Conservation (phyloP, 2,888 invertebrate genomes). For the Anagyrus pseudococci region DNA sequence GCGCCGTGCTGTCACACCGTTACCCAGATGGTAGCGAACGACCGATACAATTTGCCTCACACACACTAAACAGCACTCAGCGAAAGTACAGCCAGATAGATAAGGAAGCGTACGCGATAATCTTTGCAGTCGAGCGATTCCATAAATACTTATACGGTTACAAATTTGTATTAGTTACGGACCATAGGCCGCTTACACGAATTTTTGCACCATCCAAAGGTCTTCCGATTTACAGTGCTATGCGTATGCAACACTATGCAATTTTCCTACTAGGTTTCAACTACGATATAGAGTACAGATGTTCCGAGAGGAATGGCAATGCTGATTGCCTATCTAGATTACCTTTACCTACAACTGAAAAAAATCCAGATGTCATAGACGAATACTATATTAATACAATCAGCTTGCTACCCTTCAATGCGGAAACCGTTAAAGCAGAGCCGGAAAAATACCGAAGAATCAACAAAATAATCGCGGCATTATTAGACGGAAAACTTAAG, state of each 20-base stretch:
- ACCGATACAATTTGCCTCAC: conserved; percentile 2
- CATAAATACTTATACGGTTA: conserved; percentile 8
- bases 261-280: conserved; percentile 39
- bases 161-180: not conserved
- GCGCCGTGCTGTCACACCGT: conserved; percentile 2
- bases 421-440: not conserved
- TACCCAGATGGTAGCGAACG: conserved; percentile 4
- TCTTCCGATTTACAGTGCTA: conserved; percentile 31
- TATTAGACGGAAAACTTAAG: not conserved
- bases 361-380: not conserved
- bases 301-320: conserved; percentile 36
- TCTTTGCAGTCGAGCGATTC: conserved; percentile 11
- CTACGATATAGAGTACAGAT: conserved; percentile 35
- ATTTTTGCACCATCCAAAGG: conserved; percentile 6
- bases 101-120: conserved; percentile 1
- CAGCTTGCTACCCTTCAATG: not conserved
- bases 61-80: not conserved
- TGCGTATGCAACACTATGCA: conserved; percentile 44
- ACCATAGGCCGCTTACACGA: not conserved
- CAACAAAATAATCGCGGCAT: not conserved
- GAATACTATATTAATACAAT: conserved; percentile 2
- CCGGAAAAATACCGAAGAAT: not conserved
- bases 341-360: conserved; percentile 15
- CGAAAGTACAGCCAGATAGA: conserved; percentile 15
- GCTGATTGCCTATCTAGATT: conserved; percentile 41